phyloP scores from a whole-genome alignment of 2,888 invertebrate genomes.

The Entomobrya proxima region DNA sequence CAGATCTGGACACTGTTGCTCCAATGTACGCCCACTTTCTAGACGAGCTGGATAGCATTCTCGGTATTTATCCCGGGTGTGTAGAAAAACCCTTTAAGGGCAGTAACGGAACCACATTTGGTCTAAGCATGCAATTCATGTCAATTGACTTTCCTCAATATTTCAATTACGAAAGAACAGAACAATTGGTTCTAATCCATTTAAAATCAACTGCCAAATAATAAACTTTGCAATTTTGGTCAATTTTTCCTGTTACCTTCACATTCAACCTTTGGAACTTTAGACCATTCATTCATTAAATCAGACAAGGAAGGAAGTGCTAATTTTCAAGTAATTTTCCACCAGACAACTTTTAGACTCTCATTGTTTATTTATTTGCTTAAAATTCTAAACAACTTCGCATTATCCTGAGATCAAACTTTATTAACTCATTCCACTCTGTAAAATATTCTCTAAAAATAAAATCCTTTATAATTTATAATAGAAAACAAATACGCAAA shows the following conservation, averaged over 20 bases:
- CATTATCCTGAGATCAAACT: too few relatives aligned
- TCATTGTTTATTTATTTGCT: too few relatives aligned
- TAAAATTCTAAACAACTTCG: too few relatives aligned
- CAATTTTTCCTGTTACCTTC: not conserved
- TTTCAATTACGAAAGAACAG: slow-evolving; percentile 88
- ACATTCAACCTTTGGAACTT: too few relatives aligned
- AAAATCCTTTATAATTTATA: too few relatives aligned
- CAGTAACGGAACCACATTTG: not conserved
- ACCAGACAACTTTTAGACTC: too few relatives aligned
- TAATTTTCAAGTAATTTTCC: too few relatives aligned
- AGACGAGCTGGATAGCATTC: slow-evolving; percentile 79
- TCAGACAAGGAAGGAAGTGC: too few relatives aligned
- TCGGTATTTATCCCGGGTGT: slow-evolving; percentile 61
- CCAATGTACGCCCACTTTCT: slow-evolving; percentile 92
- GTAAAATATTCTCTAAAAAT: too few relatives aligned
- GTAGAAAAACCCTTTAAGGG: slow-evolving; percentile 12
- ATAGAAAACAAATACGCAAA: too few relatives aligned
- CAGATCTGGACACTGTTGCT: slow-evolving; percentile 88
- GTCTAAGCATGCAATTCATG: slow-evolving; percentile 79
- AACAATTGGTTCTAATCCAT: slow-evolving; percentile 83
- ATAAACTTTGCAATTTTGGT: not conserved
- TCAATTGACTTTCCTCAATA: slow-evolving; percentile 87
- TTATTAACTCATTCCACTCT: too few relatives aligned
- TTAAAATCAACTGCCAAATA: slow-evolving; percentile 2
- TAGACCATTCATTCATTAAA: too few relatives aligned